Evolutionary conservation across 1,140 invertebrate species (phyloP).

Genomic region (Pseudomyrmex sp.): DNA sequence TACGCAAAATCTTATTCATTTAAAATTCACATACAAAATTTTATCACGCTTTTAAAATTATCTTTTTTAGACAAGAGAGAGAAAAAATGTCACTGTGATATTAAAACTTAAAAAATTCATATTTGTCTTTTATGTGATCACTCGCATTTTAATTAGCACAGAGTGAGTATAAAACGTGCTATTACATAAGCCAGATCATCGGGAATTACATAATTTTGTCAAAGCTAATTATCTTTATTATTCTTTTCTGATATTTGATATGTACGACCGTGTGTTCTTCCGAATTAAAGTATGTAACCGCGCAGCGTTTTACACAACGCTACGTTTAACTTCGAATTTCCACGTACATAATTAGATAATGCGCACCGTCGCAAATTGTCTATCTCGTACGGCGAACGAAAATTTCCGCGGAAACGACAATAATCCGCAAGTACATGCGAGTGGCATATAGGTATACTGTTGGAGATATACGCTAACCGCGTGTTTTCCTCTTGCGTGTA

Average conservation of each 20-base stretch:
- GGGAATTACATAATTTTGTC: constrained; percentile 17
- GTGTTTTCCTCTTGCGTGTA: constrained; percentile 49
- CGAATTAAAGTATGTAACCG: background rate
- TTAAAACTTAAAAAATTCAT: background rate
- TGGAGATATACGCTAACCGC: background rate
- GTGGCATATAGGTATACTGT: no score
- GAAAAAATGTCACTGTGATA: background rate
- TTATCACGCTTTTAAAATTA: background rate
- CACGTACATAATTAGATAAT: constrained; percentile 39
- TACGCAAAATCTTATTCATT: no score
- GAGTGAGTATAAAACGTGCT: background rate
- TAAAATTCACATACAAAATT: background rate
- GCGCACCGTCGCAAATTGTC: constrained; percentile 12
- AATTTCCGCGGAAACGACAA: constrained; percentile 32
- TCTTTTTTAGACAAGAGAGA: background rate
- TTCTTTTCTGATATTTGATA: background rate
- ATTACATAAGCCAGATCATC: background rate
- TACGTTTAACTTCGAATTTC: constrained; percentile 28
- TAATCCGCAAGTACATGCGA: constrained; percentile 11
- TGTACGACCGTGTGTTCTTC: background rate
- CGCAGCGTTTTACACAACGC: background rate
- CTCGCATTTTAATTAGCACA: no score
- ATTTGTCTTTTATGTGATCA: constrained; percentile 3
- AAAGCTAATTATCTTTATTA: background rate
- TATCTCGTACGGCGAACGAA: background rate